Base-by-base conservation (phyloP, 2,797 vertebrate species). In the Gadopsis marmoratus region DNA sequence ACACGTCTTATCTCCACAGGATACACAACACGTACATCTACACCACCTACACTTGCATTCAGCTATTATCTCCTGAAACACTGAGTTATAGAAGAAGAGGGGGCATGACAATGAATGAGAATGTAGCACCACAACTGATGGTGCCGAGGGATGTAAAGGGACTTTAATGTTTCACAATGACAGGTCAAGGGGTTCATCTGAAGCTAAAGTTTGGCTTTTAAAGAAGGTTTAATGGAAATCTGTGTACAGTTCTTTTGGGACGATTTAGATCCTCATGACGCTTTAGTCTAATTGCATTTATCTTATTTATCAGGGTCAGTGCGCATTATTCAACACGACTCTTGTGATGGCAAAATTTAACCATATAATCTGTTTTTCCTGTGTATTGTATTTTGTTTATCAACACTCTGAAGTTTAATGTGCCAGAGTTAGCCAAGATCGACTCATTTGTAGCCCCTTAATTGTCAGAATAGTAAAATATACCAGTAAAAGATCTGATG, bases 21-120 rank as follows among this genome's bases (percentile, higher is more conserved):
- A 82, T 3, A 64, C 55, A 80, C 79, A 74, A 67, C 81, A 21
- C 58, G 29, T 54, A 62, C 69, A 37, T 65, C 64, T 3, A 26
- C 69, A 59, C 60, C 76, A 58, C 69, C 84, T 61, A 83, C 81
- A 62, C 68, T 33, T 6, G 17, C 5, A 50, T 75, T 48, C 70
- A 33, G 64, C 76, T 63, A 69, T 82, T 45, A 86, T 76, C 19
- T 41, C 50, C 54, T 62, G 17, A 14, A 68, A 71, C 74, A 50
- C 26, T 2, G 48, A 71, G 55, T 45, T 50, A 29, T 9, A 60
- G 35, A 74, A 26, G 23, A 54, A 29, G n/a, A 26, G 14, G 2
- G 26, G 51, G 29, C 33, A 47, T 23, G 31, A 67, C 41, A 45
- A 69, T 26, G 21, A 70, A 41, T n/a, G 7, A 37, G 71, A 35